Conservation (phyloP, 2,797 vertebrate species). For the Typhlichthys subterraneus region DNA sequence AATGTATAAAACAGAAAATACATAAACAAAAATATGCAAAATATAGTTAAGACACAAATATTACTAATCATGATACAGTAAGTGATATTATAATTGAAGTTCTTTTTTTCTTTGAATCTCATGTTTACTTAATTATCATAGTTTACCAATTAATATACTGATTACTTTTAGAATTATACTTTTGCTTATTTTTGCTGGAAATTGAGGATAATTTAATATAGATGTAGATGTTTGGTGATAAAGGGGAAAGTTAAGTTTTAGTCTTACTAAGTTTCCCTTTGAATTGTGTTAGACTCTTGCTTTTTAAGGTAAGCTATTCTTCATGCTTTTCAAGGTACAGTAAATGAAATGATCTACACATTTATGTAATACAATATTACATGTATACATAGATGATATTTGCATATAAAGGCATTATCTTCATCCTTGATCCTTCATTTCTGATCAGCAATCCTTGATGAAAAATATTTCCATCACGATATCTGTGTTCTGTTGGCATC, state of each 20-base stretch:
- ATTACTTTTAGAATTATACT: constrained; percentile 75
- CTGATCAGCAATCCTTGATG: constrained; percentile 58
- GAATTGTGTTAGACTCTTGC: constrained; percentile 75
- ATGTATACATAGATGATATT: constrained; percentile 78
- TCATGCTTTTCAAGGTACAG: constrained; percentile 68
- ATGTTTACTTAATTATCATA: constrained; percentile 77
- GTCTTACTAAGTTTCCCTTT: constrained; percentile 77
- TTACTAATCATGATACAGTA: constrained; percentile 65
- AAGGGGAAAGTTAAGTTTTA: constrained; percentile 73
- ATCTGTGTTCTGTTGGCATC: constrained; percentile 57
- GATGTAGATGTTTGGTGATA: constrained; percentile 76
- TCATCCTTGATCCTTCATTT: constrained; percentile 68
- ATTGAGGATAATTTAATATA: constrained; percentile 69
- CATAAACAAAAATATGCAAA: constrained; percentile 75
- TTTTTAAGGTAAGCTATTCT: constrained; percentile 77
- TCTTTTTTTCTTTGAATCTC: constrained; percentile 72
- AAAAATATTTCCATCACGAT: constrained; percentile 32
- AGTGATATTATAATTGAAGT: constrained; percentile 72
- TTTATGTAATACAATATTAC: constrained; percentile 77
- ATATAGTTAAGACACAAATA: constrained; percentile 74
- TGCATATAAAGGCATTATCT: constrained; percentile 77
- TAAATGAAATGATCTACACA: constrained; percentile 68
- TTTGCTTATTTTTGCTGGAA: constrained; percentile 72
- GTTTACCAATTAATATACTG: constrained; percentile 73
- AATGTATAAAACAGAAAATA: constrained; percentile 56